Base-by-base conservation (phyloP, 2,888 invertebrate species). In the Oligia latruncula region DNA sequence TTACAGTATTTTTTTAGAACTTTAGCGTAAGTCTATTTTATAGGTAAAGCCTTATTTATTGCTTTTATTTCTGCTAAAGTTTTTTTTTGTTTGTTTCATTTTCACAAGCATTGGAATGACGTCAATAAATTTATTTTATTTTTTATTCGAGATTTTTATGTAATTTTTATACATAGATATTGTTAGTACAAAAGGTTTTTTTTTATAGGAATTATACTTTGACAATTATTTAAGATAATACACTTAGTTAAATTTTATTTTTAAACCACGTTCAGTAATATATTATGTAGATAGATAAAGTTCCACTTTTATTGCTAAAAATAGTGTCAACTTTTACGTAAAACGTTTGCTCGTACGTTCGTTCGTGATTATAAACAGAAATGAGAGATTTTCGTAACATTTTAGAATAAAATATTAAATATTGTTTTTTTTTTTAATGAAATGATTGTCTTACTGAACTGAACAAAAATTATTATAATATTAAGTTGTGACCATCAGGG, bases 1-100 rank as follows among this genome's bases (percentile, higher is more conserved):
- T 49, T 77, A 72, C 84, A 84, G 84, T 84, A 84, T 84, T 84
- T 70, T 66, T 74, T 62, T 82, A 70, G 74, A 78, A 64, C 65
- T 72, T 4, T 76, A 83, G 65, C 1, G 29, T 82, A 66, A 62
- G 70, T 73, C 70, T 71, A 64, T 67, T 78, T 70, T 71, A 20
- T 35, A 71, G 55, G 58, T 55, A 46, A 4, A 65, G 20, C 29
- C 0, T 15, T 13, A 62, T 23, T 67, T 65, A 70, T 40, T 0
- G 1, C 15, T 58, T 58, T 11, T 58, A 58, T 58, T 58, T 58
- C 11, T 60, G 40, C 13, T 46, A 29, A 62, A 29, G 35, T 8
- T 2, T 62, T 55, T 55, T 13, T 17, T 66, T 40, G 3, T 23
- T n/a, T 55, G 5, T 23, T 60, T 72, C 0, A 66, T 71, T 60